Conservation (phyloP, 2,113 vertebrate genomes). For the Spea multiplicata region DNA sequence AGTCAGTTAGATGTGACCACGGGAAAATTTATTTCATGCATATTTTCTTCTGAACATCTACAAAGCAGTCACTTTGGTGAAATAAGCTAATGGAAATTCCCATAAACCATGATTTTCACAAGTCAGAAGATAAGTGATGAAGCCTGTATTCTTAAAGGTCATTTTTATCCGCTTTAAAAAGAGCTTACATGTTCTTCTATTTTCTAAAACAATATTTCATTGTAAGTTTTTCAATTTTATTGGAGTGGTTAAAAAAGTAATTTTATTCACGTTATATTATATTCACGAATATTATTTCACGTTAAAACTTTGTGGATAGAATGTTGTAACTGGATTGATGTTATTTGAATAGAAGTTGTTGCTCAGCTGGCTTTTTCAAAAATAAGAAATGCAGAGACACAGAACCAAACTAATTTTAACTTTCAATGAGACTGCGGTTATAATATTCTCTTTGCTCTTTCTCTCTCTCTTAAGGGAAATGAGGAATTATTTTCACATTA, state of each 20-base stretch:
- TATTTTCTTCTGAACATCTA: slow-evolving; percentile 9
- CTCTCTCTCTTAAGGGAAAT: slow-evolving; percentile 51
- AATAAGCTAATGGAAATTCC: slow-evolving; percentile 4
- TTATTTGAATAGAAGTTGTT: background rate
- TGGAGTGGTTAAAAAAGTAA: background rate
- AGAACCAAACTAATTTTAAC: background rate
- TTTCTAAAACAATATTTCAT: background rate
- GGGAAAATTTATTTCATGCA: slow-evolving; percentile 6
- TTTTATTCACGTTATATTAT: too few species aligned
- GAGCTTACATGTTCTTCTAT: background rate
- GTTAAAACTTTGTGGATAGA: slow-evolving; percentile 18
- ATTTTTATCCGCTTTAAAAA: background rate
- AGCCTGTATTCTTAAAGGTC: slow-evolving; percentile 9
- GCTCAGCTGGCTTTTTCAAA: background rate
- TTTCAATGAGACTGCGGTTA: background rate
- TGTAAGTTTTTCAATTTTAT: background rate
- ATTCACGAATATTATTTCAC: slow-evolving; percentile 11
- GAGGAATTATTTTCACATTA: slow-evolving; percentile 51
- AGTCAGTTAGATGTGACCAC: slow-evolving; percentile 14
- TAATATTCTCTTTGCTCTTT: slow-evolving; percentile 46
- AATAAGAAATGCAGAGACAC: too few species aligned
- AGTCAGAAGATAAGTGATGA: slow-evolving; percentile 19
- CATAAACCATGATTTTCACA: slow-evolving; percentile 15
- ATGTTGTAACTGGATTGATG: slow-evolving; percentile 9
- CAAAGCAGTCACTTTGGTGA: slow-evolving; percentile 5